Base-by-base conservation (phyloP, 2,797 vertebrate species). In the Dermochelys coriacea region DNA sequence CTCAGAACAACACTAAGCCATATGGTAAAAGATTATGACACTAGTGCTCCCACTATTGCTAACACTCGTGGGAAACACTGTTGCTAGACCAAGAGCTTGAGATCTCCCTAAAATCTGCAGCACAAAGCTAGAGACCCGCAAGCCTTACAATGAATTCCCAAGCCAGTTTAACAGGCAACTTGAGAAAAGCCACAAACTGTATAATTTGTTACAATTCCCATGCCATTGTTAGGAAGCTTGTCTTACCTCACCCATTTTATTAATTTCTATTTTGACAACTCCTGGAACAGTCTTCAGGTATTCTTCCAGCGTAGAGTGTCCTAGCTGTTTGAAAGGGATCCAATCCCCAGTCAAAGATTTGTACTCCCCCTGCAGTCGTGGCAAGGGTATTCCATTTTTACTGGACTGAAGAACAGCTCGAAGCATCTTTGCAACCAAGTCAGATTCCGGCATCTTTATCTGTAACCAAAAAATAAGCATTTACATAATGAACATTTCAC, bases 331-430 rank as follows among this genome's bases (percentile, higher is more conserved):
- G 93, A 98, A 96, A 5, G 99, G 99, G 93, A 99, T 99, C 91
- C 74, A 94, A 80, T 99, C 99, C 85, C 99, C 99, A 34, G 99
- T 99, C 84, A 99, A 96, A 6, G 98, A 98, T n/a, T 89, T 96
- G 96, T 98, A 99, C 75, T 99, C 99, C 18, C 96, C 95, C 97
- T 98, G 99, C 37, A 99, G 97, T 12, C 75, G 98, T 23, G 54
- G 41, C 41, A 99, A 59, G 8, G 97, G 96, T 91, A 99, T 98
- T 1, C 99, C 99, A 0, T 90, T 85, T 96, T 99, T 99, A 94
- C 98, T 98, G 90, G 99, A 98, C 97, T 99, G 99, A 25, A 99
- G 98, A 31, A 99, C 99, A 80, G 99, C 98, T 80, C 98, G 98
- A 57, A 99, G 93, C 98, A 99, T 99, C 97, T 99, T 99, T 79